Evolutionary conservation across 2,113 vertebrate species (phyloP).

Genomic region (Polypterus senegalus): DNA sequence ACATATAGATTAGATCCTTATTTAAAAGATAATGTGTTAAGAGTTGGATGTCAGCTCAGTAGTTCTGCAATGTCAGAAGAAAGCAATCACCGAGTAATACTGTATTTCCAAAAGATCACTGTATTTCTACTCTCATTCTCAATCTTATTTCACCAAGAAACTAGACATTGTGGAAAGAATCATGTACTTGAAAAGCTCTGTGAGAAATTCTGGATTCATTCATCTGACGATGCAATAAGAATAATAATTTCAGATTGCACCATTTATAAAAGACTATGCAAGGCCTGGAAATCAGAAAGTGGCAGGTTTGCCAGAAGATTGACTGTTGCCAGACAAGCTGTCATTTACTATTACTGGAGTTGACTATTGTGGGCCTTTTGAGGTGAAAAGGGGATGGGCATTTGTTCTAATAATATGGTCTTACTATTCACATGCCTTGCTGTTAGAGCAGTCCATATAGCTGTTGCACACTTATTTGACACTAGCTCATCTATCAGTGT

Average conservation of each 20-base stretch:
- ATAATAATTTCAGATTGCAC: slow-evolving; percentile 11
- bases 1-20: slow-evolving; percentile 15
- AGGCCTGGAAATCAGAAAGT: slow-evolving; percentile 13
- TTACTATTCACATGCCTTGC: slow-evolving; percentile 15
- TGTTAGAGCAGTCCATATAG: slow-evolving; percentile 11
- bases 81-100: slow-evolving; percentile 12
- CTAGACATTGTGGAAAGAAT: slow-evolving; percentile 13
- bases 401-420: slow-evolving; percentile 12
- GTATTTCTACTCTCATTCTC: slow-evolving; percentile 6
- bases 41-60: slow-evolving; percentile 13
- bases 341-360: slow-evolving; percentile 11
- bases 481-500: slow-evolving; percentile 10
- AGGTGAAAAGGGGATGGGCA: slow-evolving; percentile 14
- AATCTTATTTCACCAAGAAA: slow-evolving; percentile 12
- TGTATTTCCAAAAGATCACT: slow-evolving; percentile 11
- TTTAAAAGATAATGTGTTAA: slow-evolving; percentile 8
- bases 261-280: slow-evolving; percentile 3
- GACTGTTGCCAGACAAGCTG: slow-evolving; percentile 7
- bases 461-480: slow-evolving; percentile 9
- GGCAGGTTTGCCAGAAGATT: not conserved
- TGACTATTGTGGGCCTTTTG: not conserved
- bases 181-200: slow-evolving; percentile 9
- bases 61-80: slow-evolving; percentile 13
- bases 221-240: slow-evolving; percentile 15
- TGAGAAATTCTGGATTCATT: slow-evolving; percentile 12